Base-by-base conservation (phyloP, 2,113 vertebrate genomes). In the Amphiprion ocellaris region DNA sequence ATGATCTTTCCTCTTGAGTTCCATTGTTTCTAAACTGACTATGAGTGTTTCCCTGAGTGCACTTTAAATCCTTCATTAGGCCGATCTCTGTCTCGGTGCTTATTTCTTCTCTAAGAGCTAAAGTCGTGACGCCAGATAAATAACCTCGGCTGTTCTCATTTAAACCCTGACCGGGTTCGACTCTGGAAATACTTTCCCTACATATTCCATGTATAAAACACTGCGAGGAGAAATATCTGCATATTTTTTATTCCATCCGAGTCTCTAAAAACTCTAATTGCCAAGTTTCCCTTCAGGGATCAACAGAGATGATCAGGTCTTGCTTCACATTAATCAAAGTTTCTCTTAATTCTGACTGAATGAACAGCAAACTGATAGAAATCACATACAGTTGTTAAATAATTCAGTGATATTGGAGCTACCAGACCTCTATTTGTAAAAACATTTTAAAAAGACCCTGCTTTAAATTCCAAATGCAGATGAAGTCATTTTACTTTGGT, bases 301-400 rank as follows among this genome's bases (percentile, higher is more conserved):
- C 47, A 68, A 58, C 53, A 61, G 3, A 79, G 58, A 73, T 79
- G 49, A 69, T 61, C 14, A 30, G 4, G 37, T 73, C 46, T 58
- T 1, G 14, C 58, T 65, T 73, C 53, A 46, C 71, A 47, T 64
- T 23, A 33, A 58, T 72, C 28, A 76, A 61, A 62, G 17, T 64
- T 75, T 69, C 28, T 64, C 52, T 62, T 62, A 24, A 69, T 64
- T 61, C 24, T 49, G 63, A 69, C 56, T 68, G 24, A 68, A 68
- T 66, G 24, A 54, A 39, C 23, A 61, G 28, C 12, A 46, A 60
- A 58, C 7, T 28, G 61, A 70, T 23, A 53, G 53, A 33, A 70
- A 41, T 71, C 10, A 73, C 67, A 47, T 12, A 1, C 4, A 8
- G 17, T 0, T 56, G 37, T 21, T 79, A 28, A 89, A 75, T 69